Conservation (phyloP, 2,797 vertebrate species). For the Anas flavirostris region DNA sequence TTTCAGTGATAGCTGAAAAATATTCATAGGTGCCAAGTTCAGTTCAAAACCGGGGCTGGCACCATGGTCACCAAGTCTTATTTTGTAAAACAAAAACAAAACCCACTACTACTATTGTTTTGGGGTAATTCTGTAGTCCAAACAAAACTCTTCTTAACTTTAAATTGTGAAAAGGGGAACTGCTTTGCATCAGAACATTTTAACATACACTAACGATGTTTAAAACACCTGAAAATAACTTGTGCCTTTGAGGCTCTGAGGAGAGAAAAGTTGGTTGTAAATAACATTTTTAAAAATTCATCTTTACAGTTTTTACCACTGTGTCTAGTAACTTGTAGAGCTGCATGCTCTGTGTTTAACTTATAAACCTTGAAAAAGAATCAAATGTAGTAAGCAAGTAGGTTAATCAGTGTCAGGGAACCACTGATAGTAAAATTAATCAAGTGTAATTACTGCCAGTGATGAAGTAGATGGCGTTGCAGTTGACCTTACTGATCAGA, state of each 20-base stretch:
- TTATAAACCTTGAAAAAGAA: neutral
- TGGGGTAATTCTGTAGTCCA: neutral
- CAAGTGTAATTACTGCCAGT: conserved; percentile 19
- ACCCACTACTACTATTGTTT: neutral
- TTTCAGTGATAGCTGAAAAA: neutral
- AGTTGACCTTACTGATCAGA: neutral
- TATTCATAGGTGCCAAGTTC: neutral
- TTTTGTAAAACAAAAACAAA: neutral
- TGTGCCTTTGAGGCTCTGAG: neutral
- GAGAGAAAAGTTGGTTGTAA: neutral
- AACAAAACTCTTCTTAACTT: neutral
- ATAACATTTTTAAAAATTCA: neutral
- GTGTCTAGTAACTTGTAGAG: rapidly evolving
- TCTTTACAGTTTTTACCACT: neutral
- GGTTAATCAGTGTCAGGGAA: conserved; percentile 39
- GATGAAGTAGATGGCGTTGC: neutral
- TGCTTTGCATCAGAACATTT: neutral
- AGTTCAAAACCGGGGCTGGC: rapidly evolving
- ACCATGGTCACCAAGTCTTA: neutral
- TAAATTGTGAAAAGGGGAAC: neutral
- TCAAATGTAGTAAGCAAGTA: neutral
- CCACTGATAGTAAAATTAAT: conserved; percentile 5
- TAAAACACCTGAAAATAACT: neutral
- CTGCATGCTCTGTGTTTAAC: neutral
- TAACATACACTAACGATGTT: neutral